A percentile compares a stretch with the other conserved stretches of the same genome.
phyloP scores from a whole-genome alignment of 2,797 vertebrate genomes.

The Discoglossus pictus region DNA sequence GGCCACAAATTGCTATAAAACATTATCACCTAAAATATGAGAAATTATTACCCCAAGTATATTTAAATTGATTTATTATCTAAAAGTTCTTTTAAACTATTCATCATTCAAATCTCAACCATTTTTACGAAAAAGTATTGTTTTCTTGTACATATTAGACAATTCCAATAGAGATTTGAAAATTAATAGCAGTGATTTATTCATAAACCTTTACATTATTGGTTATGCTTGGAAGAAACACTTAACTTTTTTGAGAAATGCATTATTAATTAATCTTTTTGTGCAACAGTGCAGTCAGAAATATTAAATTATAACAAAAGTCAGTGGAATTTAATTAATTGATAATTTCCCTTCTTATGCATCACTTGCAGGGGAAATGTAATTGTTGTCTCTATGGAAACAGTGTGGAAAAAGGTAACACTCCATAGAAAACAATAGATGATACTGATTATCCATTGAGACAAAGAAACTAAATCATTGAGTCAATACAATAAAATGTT shows the following conservation, averaged over 20 bases:
- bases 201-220: slow-evolving; percentile 6
- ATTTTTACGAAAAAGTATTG: no score
- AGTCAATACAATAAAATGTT: no score
- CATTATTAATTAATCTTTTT: slow-evolving; percentile 28
- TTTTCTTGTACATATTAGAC: background rate
- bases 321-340: slow-evolving; percentile 14
- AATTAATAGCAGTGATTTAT: background rate
- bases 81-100: slow-evolving; percentile 4
- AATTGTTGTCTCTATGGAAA: slow-evolving; percentile 15
- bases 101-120: background rate
- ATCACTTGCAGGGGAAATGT: background rate
- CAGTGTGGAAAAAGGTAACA: background rate
- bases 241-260: slow-evolving; percentile 22
- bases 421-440: no score
- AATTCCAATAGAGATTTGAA: background rate
- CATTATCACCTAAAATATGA: no score
- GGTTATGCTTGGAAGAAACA: slow-evolving; percentile 15
- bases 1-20: no score
- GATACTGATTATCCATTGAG: no score
- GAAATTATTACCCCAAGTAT: no score
- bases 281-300: background rate
- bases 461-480: no score
- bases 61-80: slow-evolving; percentile 19
- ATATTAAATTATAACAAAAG: slow-evolving; percentile 29
- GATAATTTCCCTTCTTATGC: background rate